Evolutionary conservation across 1,140 invertebrate genomes (phyloP).

Genomic region (Melipona quadrifasciata): DNA sequence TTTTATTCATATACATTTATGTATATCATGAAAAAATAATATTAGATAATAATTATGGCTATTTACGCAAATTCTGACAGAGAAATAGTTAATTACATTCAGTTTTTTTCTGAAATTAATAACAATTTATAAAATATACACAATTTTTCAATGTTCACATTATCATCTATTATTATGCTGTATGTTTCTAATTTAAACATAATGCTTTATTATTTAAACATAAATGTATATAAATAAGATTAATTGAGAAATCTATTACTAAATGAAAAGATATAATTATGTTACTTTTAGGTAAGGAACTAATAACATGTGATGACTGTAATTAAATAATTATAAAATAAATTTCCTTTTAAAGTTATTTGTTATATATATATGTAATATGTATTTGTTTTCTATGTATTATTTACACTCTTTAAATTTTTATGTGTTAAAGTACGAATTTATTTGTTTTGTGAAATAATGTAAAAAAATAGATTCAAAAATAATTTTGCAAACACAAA

Average conservation of each 20-base stretch:
- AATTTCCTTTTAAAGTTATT: background rate
- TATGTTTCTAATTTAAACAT: background rate
- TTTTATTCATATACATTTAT: constrained; percentile 10
- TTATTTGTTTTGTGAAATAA: background rate
- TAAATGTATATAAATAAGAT: background rate
- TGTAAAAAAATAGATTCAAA: background rate
- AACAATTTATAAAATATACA: constrained; percentile 23
- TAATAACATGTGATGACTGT: constrained; percentile 36
- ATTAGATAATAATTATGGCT: background rate
- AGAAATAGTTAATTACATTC: constrained; percentile 17
- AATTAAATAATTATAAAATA: constrained; percentile 18
- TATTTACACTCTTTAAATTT: background rate
- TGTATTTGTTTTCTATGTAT: background rate
- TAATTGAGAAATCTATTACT: constrained; percentile 3
- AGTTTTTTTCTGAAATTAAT: background rate
- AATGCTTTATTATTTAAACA: background rate
- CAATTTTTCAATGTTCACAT: background rate
- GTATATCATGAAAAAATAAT: background rate
- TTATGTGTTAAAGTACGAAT: background rate
- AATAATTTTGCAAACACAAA: background rate
- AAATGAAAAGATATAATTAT: constrained; percentile 27
- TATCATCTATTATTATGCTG: constrained; percentile 26
- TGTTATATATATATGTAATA: constrained; percentile 3
- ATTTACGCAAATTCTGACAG: background rate
- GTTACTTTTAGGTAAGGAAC: constrained; percentile 1